Base-by-base conservation (phyloP, 2,113 vertebrate genomes). In the Cinclus cinclus region DNA sequence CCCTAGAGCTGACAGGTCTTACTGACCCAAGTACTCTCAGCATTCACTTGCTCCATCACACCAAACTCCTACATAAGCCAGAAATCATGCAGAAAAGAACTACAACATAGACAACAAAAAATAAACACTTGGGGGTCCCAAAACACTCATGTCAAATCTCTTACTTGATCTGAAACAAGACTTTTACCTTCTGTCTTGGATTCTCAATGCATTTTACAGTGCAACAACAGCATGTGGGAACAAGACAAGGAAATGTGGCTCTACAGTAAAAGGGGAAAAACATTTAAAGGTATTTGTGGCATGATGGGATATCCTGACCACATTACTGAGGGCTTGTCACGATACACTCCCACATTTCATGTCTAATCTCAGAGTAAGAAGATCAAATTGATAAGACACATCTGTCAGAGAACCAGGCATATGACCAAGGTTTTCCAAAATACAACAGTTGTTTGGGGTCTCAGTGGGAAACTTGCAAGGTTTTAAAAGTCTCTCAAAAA, bases 351-450 rank as follows among this genome's bases (percentile, higher is more conserved):
- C 19, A 1, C 33, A 58, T 86, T 86, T 93, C 76, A 75, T 11
- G n/a, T 60, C 80, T 87, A 74, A 91, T 49, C 87, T 87, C 82
- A 47, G 35, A 83, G 30, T 13, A 81, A n/a, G 64, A 75, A 41
- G 81, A 89, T 69, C 28, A 92, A 93, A 83, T 65, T 83, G 81
- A 16, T 80, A 90, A 90, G 49, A 91, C 42, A 70, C 11, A 63
- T 69, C 58, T 73, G 55, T 78, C 60, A 69, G 16, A 94, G 41
- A 87, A 69, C 27, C 50, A 69, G 68, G 47, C 55, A 47, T 6
- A 39, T 1, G 8, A 87, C 23, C 68, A 44, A 63, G 10, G 42
- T 63, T 65, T 70, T 88, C 63, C 67, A 71, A 55, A 74, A 77
- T 44, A 14, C 21, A 73, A 6, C n/a, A 11, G 70, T 19, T 59